Base-by-base conservation (phyloP, 1,140 invertebrate genomes). In the Calycopis cecrops region DNA sequence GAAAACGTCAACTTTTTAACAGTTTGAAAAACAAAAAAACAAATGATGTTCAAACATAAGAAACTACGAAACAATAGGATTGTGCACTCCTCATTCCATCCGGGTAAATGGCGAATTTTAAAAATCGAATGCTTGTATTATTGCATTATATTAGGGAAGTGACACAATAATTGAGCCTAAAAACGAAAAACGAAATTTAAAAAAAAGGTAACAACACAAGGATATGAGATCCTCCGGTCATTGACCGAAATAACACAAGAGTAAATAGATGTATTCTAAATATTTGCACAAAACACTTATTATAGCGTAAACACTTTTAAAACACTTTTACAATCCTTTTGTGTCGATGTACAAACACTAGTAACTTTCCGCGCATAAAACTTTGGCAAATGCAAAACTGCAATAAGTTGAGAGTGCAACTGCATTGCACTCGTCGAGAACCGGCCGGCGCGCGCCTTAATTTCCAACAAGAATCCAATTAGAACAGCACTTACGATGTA, bases 11-110 rank as follows among this genome's bases (percentile, higher is more conserved):
- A 79, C 73, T 76, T 70, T 83, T 70, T 82, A 85, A 80, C 79
- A 76, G 82, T 85, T 82, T 82, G 82, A 87, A 87, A 87, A 85
- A 87, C 84, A 85, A 87, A 87, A 85, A 87, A 87, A 85, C 82
- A 87, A 85, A 85, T 83, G 82, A 83, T 80, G 76, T 73, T 85
- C 81, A 85, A 87, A 87, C 84, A 85, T 87, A 84, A 76, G 84
- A 87, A 85, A 82, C 71, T 81, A 62, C 82, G 72, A 85, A 85
- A 85, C 81, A 85, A 85, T 85, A 69, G 72, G 76, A 80, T 73
- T 74, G 68, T 85, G 79, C 80, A 83, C 81, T 85, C 79, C 76
- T 85, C 82, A 84, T 85, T 85, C 82, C 82, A 87, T 87, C 75
- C 77, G 78, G 74, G 77, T 75, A 73, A 75, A 78, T 74, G 71